These are phyloP conservation scores for Patagioenas fasciata DNA, from an alignment of 2,113 vertebrate genomes.

Conservation along the genomic window DNA sequence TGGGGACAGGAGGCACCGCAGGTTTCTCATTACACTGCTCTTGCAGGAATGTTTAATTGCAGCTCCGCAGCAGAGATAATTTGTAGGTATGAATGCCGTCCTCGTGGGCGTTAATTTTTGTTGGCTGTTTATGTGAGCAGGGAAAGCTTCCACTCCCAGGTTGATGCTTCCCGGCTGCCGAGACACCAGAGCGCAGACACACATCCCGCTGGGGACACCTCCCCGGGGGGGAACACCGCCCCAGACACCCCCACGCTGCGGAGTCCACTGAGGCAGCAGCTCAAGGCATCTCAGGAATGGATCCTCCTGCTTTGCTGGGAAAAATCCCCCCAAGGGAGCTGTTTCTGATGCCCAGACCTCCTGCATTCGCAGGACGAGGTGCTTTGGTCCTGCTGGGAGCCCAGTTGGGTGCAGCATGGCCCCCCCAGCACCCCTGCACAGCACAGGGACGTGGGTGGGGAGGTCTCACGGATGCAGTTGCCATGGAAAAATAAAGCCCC, in stretches of 20 bases:
- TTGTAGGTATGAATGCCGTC: neutral
- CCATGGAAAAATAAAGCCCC: neutral
- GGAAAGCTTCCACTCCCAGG: neutral
- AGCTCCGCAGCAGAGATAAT: neutral
- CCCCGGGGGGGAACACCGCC: neutral
- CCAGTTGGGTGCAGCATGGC: fast-evolving
- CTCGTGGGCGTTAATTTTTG: neutral
- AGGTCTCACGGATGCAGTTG: neutral
- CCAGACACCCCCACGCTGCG: fast-evolving
- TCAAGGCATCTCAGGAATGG: neutral
- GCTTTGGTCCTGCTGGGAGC: neutral
- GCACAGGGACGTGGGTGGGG: neutral
- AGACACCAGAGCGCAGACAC: neutral
- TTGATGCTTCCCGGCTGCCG: neutral
- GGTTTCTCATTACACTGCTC: neutral
- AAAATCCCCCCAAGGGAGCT: neutral
- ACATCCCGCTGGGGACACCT: neutral
- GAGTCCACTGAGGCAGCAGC: neutral
- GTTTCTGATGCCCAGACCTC: fast-evolving
- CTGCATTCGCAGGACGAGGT: neutral
- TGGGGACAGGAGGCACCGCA: neutral
- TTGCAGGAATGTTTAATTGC: neutral
- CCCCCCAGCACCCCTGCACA: neutral
- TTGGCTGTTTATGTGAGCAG: neutral
- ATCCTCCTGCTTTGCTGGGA: neutral